phyloP scores from a whole-genome alignment of 2,888 invertebrate species.

The Cinara cedri region DNA sequence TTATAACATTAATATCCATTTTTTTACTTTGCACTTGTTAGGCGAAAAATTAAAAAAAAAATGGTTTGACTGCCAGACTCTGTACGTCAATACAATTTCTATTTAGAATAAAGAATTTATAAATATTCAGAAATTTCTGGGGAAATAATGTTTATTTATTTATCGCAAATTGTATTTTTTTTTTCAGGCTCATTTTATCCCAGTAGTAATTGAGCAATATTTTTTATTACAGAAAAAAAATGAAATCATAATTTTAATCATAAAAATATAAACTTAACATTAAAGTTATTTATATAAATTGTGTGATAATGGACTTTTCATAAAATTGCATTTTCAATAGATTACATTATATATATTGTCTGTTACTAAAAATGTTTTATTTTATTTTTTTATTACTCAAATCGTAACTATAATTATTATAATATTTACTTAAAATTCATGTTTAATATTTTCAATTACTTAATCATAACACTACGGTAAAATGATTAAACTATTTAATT shows the following conservation, averaged over 20 bases:
- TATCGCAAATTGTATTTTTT: conserved; percentile 14
- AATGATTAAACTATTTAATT: conserved; percentile 20
- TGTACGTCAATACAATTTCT: background rate
- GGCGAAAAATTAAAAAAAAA: no score
- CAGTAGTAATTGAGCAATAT: background rate
- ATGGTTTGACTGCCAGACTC: no score
- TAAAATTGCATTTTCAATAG: conserved; percentile 28
- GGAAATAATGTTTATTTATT: no score
- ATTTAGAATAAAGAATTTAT: no score
- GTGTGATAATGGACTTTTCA: conserved; percentile 23
- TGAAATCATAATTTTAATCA: conserved; percentile 27
- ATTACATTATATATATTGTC: conserved; percentile 17
- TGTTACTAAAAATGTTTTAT: conserved; percentile 44
- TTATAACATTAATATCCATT: no score
- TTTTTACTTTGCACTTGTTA: no score
- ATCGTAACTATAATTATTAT: conserved; percentile 2
- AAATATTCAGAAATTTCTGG: no score
- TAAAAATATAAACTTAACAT: conserved; percentile 22
- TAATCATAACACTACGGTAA: conserved; percentile 26
- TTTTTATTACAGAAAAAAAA: conserved; percentile 4
- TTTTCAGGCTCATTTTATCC: conserved; percentile 23
- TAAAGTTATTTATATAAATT: conserved; percentile 20
- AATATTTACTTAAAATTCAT: conserved; percentile 5
- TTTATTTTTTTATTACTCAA: conserved; percentile 17
- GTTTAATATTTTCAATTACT: background rate